A percentile compares a stretch with the other conserved stretches of the same genome.
Evolutionary conservation across 1,140 invertebrate species (phyloP).

Genomic region (Helicoverpa zea): DNA sequence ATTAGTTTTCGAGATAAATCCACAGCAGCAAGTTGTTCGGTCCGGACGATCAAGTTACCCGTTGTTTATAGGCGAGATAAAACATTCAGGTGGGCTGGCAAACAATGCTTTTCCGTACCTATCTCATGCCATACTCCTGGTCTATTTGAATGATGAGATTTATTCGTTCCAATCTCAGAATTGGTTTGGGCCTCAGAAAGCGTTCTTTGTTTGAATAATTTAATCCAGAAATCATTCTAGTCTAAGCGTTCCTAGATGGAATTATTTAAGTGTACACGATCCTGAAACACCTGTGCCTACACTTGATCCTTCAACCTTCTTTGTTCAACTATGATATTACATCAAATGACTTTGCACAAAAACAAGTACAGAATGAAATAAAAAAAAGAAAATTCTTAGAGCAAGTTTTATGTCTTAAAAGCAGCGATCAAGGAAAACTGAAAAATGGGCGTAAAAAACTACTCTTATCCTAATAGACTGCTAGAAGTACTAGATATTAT

Average conservation of each 20-base stretch:
- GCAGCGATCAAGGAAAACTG: no score
- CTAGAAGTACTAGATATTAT: no score
- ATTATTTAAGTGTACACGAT: no score
- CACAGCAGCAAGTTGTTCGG: constrained; percentile 50
- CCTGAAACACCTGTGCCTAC: no score
- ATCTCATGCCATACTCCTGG: constrained; percentile 16
- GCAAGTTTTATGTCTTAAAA: no score
- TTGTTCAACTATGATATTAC: no score
- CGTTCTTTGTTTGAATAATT: constrained; percentile 21
- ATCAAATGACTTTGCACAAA: no score
- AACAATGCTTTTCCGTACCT: constrained; percentile 40
- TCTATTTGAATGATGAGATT: constrained; percentile 36
- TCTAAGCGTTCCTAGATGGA: not conserved
- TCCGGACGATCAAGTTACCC: constrained; percentile 57
- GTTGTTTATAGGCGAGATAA: constrained; percentile 55
- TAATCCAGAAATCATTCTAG: not conserved
- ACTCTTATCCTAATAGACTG: no score
- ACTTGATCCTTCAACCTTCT: no score
- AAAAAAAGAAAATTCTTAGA: no score
- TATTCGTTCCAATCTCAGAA: not conserved
- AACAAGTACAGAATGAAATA: no score
- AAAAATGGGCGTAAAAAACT: no score
- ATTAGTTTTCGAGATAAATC: constrained; percentile 60
- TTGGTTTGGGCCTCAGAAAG: not conserved
- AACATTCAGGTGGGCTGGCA: constrained; percentile 35